Evolutionary conservation across 2,888 invertebrate genomes (phyloP), one percentile per base, ranked within the genome.

Genomic region (Eristalis arbustorum): DNA sequence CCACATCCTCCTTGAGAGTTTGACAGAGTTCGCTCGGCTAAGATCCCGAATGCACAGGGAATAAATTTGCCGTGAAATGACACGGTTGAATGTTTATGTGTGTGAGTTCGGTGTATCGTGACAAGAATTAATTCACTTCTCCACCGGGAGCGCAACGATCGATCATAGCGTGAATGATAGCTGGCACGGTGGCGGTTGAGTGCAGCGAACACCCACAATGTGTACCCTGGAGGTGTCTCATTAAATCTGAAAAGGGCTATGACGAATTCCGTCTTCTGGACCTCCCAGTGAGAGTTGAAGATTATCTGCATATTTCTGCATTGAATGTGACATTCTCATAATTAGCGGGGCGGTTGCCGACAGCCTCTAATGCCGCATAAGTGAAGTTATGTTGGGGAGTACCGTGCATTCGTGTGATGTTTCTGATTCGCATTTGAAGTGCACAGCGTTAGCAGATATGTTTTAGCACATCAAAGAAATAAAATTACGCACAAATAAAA

Each of bases 111-210:
- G 59, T 31, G 73, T 76, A 69, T 85, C 85, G 85, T 85, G 85
- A 85, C 85, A 81, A 57, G 77, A 85, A 85, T 85, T 81, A 85
- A 85, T 85, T 81, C 77, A 81, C 72, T 73, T 69, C 61, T 81
- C 31, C 25, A 61, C 64, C 23, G 18, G 64, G 57, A 75, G 37
- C 40, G 56, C 14, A 49, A 40, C 61, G 61, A 85, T 85, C 73
- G 77, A 85, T 81, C 81, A 85, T 81, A 71, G 61, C 22, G 28
- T 69, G 72, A 76, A 84, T 76, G 84, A 80, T 71, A 80, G 68
- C 67, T 72, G 37, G 14, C 68, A 42, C 69, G 40, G 57, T 57
- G 40, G 57, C 57, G 25, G 71, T 57, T 79, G 66, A 71, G 49
- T 71, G 71, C 34, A 77, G 68, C 67, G 57, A 67, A 84, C 75